Evolutionary conservation across 2,113 vertebrate species (phyloP).

Genomic region (Ophthalmolycus amberensis): DNA sequence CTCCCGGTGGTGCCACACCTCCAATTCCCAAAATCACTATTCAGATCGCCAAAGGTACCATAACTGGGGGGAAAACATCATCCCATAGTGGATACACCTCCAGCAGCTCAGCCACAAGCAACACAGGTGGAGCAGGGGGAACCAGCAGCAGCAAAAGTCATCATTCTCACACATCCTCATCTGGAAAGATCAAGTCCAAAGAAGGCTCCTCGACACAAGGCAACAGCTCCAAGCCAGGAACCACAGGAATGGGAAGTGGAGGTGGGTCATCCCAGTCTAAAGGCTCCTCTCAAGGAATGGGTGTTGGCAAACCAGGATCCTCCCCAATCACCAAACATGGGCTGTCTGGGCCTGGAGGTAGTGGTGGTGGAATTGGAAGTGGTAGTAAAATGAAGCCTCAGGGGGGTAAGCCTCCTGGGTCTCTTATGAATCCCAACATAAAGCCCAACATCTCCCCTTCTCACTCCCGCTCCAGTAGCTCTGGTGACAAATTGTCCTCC

Average conservation of each 20-base stretch:
- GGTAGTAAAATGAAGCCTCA: constrained; percentile 94
- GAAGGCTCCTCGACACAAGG: constrained; percentile 90
- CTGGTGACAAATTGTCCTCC: constrained; percentile 93
- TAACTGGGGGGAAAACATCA: constrained; percentile 93
- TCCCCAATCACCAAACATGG: constrained; percentile 96
- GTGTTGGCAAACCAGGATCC: constrained; percentile 90
- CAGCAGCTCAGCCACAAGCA: constrained; percentile 88
- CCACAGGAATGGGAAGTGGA: constrained; percentile 84
- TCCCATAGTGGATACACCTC: constrained; percentile 94
- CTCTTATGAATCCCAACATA: constrained; percentile 95
- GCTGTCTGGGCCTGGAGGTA: constrained; percentile 83
- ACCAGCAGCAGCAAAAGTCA: constrained; percentile 92
- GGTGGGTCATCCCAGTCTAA: constrained; percentile 86
- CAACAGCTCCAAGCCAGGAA: constrained; percentile 89
- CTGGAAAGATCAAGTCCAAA: constrained; percentile 95
- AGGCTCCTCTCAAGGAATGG: constrained; percentile 90
- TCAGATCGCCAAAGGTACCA: constrained; percentile 95
- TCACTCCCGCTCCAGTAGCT: constrained; percentile 91
- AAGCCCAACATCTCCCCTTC: constrained; percentile 99
- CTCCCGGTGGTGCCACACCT: constrained; percentile 93
- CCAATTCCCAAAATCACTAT: constrained; percentile 99
- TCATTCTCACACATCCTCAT: constrained; percentile 93
- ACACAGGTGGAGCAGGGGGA: constrained; percentile 73
- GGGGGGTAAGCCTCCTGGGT: constrained; percentile 93
- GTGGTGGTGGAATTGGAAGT: constrained; percentile 80